These are phyloP conservation scores for Luperina nickerlii DNA, from an alignment of 2,888 invertebrate species.

Conservation along the genomic window DNA sequence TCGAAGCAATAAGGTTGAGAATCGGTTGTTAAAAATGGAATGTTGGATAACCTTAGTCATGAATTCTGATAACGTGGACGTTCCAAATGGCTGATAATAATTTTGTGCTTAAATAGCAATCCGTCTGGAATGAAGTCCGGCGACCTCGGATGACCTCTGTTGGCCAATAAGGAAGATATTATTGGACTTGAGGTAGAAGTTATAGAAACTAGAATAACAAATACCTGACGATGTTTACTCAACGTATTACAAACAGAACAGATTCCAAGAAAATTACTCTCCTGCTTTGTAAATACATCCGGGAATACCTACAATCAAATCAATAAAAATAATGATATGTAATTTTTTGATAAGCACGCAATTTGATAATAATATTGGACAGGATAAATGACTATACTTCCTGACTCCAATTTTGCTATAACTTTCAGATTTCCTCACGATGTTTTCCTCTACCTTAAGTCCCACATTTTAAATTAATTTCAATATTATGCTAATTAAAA, in stretches of 20 bases:
- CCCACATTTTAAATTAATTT: no score
- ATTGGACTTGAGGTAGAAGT: slow-evolving; percentile 6
- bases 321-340: neutral
- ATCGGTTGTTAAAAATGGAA: slow-evolving; percentile 15
- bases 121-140: slow-evolving; percentile 4
- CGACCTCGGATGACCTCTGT: slow-evolving; percentile 16
- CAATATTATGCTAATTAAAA: neutral
- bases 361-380: neutral
- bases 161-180: slow-evolving; percentile 24
- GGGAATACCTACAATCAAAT: neutral
- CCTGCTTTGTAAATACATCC: neutral
- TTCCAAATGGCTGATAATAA: slow-evolving; percentile 39
- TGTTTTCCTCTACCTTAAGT: neutral
- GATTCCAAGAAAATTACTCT: neutral
- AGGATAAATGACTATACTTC: no score
- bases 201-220: slow-evolving; percentile 8
- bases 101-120: slow-evolving; percentile 31
- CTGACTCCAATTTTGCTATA: neutral
- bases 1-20: slow-evolving; percentile 26
- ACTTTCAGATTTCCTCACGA: neutral
- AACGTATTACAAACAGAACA: slow-evolving; percentile 2
- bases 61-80: slow-evolving; percentile 34
- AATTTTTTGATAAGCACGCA: neutral
- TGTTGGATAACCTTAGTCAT: slow-evolving; percentile 22
- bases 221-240: slow-evolving; percentile 21